Evolutionary conservation across 2,113 vertebrate species (phyloP).

Genomic region (Pygathrix nemaeus): DNA sequence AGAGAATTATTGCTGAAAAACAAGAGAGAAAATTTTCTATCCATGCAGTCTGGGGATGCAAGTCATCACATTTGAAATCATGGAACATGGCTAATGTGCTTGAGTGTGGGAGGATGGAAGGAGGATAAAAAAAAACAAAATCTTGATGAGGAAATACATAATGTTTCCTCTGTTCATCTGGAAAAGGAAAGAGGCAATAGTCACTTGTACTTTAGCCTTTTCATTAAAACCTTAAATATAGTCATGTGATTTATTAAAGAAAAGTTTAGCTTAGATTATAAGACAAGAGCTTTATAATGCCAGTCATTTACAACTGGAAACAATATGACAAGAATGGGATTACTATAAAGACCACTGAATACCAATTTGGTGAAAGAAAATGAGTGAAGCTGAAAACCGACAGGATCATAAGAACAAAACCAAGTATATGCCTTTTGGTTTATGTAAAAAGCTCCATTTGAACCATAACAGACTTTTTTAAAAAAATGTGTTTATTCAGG

Average conservation of each 20-base stretch:
- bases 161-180: too few species aligned
- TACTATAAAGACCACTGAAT: not conserved
- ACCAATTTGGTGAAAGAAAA: not conserved
- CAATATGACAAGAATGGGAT: not conserved
- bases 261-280: not conserved
- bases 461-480: not conserved
- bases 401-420: not conserved
- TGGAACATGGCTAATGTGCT: not conserved
- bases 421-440: not conserved
- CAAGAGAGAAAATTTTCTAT: not conserved
- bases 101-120: fast-evolving
- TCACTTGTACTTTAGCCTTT: not conserved
- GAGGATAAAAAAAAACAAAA: not conserved
- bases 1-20: not conserved
- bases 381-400: not conserved
- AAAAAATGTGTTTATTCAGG: not conserved
- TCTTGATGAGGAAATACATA: fast-evolving
- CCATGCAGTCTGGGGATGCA: not conserved
- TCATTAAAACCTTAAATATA: not conserved
- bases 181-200: not conserved
- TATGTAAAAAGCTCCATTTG: not conserved
- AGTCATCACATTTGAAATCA: not conserved
- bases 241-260: not conserved
- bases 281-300: not conserved
- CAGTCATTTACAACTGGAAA: not conserved